These are phyloP conservation scores for Oreocharis arfaki DNA, from an alignment of 2,113 vertebrate species.

Conservation along the genomic window DNA sequence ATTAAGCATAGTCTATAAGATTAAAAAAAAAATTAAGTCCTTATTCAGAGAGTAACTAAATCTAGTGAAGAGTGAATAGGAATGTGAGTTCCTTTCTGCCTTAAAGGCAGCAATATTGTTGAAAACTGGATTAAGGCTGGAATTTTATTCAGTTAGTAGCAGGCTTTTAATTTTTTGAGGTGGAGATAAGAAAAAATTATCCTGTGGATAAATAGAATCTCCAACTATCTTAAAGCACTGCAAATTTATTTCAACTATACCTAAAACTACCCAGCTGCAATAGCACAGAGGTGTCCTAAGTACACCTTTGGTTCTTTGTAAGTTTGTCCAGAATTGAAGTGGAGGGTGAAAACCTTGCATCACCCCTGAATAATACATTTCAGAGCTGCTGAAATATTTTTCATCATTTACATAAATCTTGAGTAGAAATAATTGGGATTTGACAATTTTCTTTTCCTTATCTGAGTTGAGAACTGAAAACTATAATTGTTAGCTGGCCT, in stretches of 20 bases:
- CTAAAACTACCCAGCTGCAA: background rate
- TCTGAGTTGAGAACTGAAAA: background rate
- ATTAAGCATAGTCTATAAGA: background rate
- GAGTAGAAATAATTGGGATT: background rate
- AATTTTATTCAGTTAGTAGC: background rate
- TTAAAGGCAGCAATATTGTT: background rate
- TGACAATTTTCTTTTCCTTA: background rate
- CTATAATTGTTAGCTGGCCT: background rate
- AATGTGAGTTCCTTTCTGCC: background rate
- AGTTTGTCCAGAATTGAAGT: background rate
- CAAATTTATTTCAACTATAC: background rate
- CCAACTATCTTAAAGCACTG: background rate
- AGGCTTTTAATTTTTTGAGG: background rate
- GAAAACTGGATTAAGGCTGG: background rate
- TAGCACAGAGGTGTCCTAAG: background rate
- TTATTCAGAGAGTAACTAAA: background rate
- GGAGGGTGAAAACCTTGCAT: background rate
- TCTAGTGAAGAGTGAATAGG: background rate
- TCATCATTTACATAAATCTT: background rate
- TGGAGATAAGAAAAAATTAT: background rate
- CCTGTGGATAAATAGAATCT: background rate
- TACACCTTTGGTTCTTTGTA: background rate
- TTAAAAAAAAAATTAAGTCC: background rate
- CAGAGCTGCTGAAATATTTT: background rate
- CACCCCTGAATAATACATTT: background rate